Evolutionary conservation across 2,113 vertebrate genomes (phyloP).

Genomic region (Rhegmatorhina hoffmannsi): DNA sequence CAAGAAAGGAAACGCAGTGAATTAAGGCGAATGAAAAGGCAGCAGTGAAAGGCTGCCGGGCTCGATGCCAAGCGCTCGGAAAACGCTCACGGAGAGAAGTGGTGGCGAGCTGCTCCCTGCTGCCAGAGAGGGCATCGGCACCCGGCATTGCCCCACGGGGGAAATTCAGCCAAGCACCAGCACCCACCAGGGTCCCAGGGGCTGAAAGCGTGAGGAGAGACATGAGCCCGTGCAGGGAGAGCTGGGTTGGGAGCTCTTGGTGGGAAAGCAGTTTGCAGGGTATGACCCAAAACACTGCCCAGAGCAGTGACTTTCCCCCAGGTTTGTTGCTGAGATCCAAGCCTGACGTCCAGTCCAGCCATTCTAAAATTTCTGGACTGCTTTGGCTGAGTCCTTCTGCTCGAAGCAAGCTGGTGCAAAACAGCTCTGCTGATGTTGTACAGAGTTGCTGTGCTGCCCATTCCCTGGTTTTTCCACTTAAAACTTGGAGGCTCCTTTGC

Average conservation of each 20-base stretch:
- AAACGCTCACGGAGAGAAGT: background rate
- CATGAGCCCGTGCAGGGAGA: rapidly evolving
- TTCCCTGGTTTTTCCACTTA: background rate
- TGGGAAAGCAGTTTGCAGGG: rapidly evolving
- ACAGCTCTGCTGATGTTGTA: background rate
- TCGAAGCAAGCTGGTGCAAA: background rate
- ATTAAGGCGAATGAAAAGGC: conserved; percentile 59
- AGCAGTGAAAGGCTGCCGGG: conserved; percentile 39
- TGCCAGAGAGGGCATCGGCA: background rate
- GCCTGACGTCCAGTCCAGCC: rapidly evolving
- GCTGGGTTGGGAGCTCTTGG: background rate
- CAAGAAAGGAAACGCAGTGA: conserved; percentile 52
- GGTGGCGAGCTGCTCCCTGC: conserved; percentile 24
- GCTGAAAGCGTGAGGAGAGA: background rate
- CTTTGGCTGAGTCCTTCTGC: background rate
- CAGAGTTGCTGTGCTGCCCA: rapidly evolving
- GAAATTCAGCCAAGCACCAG: background rate
- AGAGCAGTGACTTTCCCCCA: background rate
- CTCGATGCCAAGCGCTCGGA: background rate
- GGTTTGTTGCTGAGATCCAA: background rate
- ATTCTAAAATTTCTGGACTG: background rate
- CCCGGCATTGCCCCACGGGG: background rate
- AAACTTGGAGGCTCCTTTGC: background rate
- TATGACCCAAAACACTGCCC: background rate
- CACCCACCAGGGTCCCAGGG: background rate